Percentiles rank a stretch among this genome's conserved stretches.
phyloP scores from a whole-genome alignment of 1,140 invertebrate genomes.

The Harpegnathos saltator region DNA sequence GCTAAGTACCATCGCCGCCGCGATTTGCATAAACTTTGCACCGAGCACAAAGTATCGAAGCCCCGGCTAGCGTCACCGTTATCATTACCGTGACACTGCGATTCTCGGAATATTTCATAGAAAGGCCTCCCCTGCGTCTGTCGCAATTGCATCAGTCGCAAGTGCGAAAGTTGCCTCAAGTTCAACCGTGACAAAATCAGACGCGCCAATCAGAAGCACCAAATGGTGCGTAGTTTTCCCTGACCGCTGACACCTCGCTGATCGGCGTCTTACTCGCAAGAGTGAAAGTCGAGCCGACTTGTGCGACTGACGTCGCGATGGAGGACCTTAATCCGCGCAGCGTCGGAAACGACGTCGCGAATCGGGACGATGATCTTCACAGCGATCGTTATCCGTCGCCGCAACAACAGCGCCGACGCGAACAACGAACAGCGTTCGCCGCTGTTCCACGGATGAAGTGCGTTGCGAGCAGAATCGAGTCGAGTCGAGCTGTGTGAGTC shows the following conservation, averaged over 20 bases:
- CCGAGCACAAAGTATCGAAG: slow-evolving; percentile 30
- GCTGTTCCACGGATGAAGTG: neutral
- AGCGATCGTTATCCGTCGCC: neutral
- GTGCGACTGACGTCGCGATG: no score
- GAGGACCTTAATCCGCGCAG: no score
- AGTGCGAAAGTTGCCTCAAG: no score
- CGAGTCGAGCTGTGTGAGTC: neutral
- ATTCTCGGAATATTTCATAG: neutral
- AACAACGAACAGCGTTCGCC: no score
- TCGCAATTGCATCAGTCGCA: no score
- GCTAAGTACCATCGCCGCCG: neutral
- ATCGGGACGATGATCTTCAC: neutral
- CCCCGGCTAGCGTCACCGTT: neutral
- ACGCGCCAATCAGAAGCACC: neutral
- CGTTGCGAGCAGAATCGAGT: slow-evolving; percentile 25
- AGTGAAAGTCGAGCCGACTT: no score
- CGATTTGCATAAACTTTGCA: slow-evolving; percentile 44
- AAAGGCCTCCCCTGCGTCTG: no score
- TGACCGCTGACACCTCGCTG: no score
- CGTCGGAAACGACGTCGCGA: neutral
- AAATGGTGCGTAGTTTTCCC: neutral
- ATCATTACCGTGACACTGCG: neutral
- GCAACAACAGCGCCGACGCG: neutral
- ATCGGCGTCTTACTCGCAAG: no score
- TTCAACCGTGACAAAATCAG: no score